Evolutionary conservation across 2,113 vertebrate genomes (phyloP), one percentile per base, ranked within the genome.

Genomic region (Tringa solitaria): DNA sequence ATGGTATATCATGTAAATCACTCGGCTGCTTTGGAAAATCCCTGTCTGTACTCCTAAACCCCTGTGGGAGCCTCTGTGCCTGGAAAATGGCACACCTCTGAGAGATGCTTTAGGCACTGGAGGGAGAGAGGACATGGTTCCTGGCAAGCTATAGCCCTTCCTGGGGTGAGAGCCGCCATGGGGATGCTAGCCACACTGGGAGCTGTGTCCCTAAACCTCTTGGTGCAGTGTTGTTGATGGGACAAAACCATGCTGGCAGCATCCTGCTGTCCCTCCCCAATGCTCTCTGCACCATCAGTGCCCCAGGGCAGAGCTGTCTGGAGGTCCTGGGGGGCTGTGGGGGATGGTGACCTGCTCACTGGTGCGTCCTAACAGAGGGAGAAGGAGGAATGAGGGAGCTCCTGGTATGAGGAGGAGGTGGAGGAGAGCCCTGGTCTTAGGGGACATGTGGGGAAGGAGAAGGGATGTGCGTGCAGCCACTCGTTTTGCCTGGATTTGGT

Each of bases 331-430:
- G n/a, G 18, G 27, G 19, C 8, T 3, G 0, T 8, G 27, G 41
- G 48, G 45, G 33, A 17, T 1, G 0, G 64, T 23, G 17, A 72
- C 57, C 19, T 1, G 0, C 43, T 45, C 27, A 10, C 7, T 2
- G 2, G 12, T n/a, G 48, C 0, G 0, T 70, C 45, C 37, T 3
- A 1, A 24, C 0, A 2, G 57, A 19, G n/a, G 8, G 33, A 11
- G 20, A n/a, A 51, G 15, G 51, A 33, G 37, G 61, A 39, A 17
- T 3, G 6, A 54, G 74, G 20, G 37, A 30, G 4, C 5, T 68
- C 28, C 46, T 10, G 17, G 23, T 12, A 0, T 7, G 43, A 41
- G 53, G 3, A 27, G 43, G 46, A 26, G 48, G 41, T 33, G 32
- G 39, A 59, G 57, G 39, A 61, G 33, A 79, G 35, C 28, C 0